phyloP scores from a whole-genome alignment of 2,888 invertebrate species.

The Papilio gigon region DNA sequence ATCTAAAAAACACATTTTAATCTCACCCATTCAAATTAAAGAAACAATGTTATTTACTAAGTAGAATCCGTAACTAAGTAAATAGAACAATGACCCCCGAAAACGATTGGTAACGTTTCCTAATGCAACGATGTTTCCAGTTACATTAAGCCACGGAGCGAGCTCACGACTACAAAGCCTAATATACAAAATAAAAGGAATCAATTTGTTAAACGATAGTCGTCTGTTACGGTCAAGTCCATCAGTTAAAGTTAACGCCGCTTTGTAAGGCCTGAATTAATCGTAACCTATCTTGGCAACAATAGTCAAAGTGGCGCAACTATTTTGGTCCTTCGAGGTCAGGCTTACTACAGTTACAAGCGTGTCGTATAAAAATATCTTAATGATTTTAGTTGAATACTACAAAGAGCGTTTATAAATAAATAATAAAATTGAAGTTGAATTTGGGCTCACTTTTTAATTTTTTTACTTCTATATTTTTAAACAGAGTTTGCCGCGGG shows the following conservation, averaged over 20 bases:
- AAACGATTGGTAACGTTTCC: conserved; percentile 76
- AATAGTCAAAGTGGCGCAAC: conserved; percentile 12
- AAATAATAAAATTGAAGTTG: not conserved
- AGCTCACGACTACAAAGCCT: conserved; percentile 52
- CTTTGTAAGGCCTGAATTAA: conserved; percentile 15
- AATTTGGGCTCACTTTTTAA: not conserved
- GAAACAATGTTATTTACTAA: not conserved
- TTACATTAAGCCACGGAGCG: conserved; percentile 61
- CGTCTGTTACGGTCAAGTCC: conserved; percentile 16
- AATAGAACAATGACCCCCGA: conserved; percentile 80
- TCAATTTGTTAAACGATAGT: conserved; percentile 43
- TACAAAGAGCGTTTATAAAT: not conserved
- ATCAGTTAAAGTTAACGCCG: conserved; percentile 22
- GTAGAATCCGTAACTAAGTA: conserved; percentile 56
- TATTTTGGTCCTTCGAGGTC: conserved; percentile 38
- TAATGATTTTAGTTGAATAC: not conserved
- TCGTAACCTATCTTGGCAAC: conserved; percentile 26
- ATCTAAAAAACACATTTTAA: conserved; percentile 35
- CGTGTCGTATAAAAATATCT: not conserved
- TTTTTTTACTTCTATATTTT: not conserved
- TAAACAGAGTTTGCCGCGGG: conserved; percentile 47
- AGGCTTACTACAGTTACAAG: not conserved
- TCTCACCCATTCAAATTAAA: not conserved
- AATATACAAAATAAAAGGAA: conserved; percentile 44
- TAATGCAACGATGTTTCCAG: conserved; percentile 79